Evolutionary conservation across 2,888 invertebrate genomes (phyloP).

Genomic region (Nomada goodeniana): DNA sequence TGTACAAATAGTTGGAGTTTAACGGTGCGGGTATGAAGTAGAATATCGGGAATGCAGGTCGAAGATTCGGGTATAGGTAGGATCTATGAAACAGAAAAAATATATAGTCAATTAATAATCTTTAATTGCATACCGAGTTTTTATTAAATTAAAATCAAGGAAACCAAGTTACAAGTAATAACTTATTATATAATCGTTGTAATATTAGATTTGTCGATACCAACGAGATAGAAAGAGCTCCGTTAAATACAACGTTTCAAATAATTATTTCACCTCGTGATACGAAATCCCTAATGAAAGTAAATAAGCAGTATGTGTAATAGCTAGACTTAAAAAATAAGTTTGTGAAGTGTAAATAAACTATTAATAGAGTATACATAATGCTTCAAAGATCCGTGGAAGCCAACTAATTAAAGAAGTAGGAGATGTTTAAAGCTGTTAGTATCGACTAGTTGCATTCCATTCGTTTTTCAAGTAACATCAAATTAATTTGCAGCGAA

Average conservation of each 20-base stretch:
- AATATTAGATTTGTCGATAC: slow-evolving; percentile 47
- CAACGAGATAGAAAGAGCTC: slow-evolving; percentile 36
- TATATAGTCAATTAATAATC: slow-evolving; percentile 31
- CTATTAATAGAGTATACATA: neutral
- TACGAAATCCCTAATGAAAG: too few relatives aligned
- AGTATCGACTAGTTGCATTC: slow-evolving; percentile 33
- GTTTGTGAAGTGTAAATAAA: too few relatives aligned
- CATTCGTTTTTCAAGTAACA: slow-evolving; percentile 32
- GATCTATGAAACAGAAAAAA: slow-evolving; percentile 53
- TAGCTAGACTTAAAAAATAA: too few relatives aligned
- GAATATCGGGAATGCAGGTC: slow-evolving; percentile 43
- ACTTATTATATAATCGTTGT: slow-evolving; percentile 62
- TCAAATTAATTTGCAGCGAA: slow-evolving; percentile 70
- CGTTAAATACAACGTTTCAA: too few relatives aligned
- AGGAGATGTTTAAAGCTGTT: slow-evolving; percentile 26
- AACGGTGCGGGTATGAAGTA: slow-evolving; percentile 15
- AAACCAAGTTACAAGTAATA: slow-evolving; percentile 74
- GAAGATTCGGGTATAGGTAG: slow-evolving; percentile 45
- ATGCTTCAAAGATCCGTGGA: slow-evolving; percentile 8
- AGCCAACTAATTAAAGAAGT: slow-evolving; percentile 1
- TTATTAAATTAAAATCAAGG: slow-evolving; percentile 76
- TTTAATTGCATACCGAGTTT: slow-evolving; percentile 72
- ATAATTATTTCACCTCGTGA: too few relatives aligned
- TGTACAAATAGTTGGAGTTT: slow-evolving; percentile 31
- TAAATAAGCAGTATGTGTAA: too few relatives aligned